Conservation (phyloP, 2,888 invertebrate species). For the Hydropsyche betteni region DNA sequence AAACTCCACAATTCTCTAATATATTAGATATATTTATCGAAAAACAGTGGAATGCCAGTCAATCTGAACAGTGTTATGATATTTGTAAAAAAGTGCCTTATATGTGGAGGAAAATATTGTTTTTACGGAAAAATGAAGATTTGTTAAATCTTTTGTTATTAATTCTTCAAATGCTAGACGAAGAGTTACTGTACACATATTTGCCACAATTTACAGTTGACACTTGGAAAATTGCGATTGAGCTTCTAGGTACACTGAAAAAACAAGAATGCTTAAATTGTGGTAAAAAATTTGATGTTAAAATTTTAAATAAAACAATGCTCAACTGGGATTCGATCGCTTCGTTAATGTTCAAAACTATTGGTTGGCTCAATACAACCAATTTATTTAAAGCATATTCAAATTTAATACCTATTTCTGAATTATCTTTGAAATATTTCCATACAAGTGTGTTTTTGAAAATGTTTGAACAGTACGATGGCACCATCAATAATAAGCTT, state of each 20-base stretch:
- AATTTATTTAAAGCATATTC: conserved; percentile 68
- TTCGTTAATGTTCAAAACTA: conserved; percentile 67
- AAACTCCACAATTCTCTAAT: conserved; percentile 64
- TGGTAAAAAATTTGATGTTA: conserved; percentile 59
- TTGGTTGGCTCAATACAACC: conserved; percentile 69
- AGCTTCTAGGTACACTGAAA: conserved; percentile 67
- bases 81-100: conserved; percentile 70
- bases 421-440: conserved; percentile 71
- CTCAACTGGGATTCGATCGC: conserved; percentile 71
- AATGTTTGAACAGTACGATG: conserved; percentile 62
- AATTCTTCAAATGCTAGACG: conserved; percentile 70
- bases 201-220: conserved; percentile 67
- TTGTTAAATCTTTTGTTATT: conserved; percentile 66
- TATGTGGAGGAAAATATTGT: conserved; percentile 69
- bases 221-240: conserved; percentile 68
- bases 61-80: conserved; percentile 62
- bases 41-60: conserved; percentile 61
- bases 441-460: conserved; percentile 66
- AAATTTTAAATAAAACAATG: conserved; percentile 55
- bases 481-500: conserved; percentile 57
- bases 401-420: conserved; percentile 65
- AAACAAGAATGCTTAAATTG: conserved; percentile 72
- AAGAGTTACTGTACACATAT: conserved; percentile 65
- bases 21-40: conserved; percentile 68
- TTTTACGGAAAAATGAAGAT: conserved; percentile 63